Base-by-base conservation (phyloP, 2,113 vertebrate species). In the Callospermophilus lateralis region DNA sequence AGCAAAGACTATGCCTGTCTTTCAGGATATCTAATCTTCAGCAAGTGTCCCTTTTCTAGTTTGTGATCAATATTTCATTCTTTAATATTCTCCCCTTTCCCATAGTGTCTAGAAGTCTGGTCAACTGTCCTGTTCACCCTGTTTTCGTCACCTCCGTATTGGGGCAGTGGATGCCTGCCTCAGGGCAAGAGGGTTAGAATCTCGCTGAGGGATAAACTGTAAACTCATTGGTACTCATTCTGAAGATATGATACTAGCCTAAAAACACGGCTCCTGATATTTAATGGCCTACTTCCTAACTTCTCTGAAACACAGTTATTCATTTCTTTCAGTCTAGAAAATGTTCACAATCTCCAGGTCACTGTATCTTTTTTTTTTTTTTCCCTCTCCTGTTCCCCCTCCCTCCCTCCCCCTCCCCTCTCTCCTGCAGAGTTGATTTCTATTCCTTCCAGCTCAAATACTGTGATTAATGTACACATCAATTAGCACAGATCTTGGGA, bases 111-210 rank as follows among this genome's bases (percentile, higher is more conserved):
- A 65, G 7, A 9, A n/a, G 1, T 7, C 8, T 45, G 15, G 5
- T 4, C 51, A 55, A 3, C 48, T 81, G 1, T 67, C 6, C 12
- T 45, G 10, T n/a, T 15, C 6, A 24, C 6, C 3, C 1, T 63
- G 1, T 0, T 74, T 0, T 4, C 22, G 1, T 11, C 4, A 8
- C 16, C 51, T 42, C 12, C 16, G 12, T 20, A 39, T 24, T 8
- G 0, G 16, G 37, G 26, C 1, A 39, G 16, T 65, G 13, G 6
- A 13, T 8, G 53, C 0, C 68, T 12, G 9, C 24, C 10, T 6
- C 4, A 78, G 22, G 32, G 13, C 37, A 45, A 8, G 3, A 37
- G 53, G 70, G 19, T 16, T 74, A 30, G 15, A 32, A 9, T n/a
- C 45, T 32, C 6, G 51, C 34, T 84, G 0, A 3, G 2, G 84